Conservation (phyloP, 37 sponge, comb jelly and placozoan genomes). For the Chondrilla cf. caribensis region DNA sequence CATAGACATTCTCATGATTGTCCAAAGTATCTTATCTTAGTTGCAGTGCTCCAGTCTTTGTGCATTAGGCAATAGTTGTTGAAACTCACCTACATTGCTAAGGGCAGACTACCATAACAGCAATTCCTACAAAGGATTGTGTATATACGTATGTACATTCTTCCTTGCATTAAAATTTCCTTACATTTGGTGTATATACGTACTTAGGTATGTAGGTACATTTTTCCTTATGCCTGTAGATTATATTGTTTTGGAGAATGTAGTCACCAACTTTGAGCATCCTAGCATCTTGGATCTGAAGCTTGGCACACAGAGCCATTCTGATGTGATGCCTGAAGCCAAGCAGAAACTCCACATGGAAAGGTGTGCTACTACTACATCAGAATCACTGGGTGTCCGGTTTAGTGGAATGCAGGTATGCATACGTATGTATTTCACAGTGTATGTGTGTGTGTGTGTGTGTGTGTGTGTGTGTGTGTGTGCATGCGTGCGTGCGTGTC, state of each 20-base stretch:
- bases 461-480: no score
- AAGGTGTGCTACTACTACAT: constrained; percentile 55
- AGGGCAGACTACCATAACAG: no score
- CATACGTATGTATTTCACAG: neutral
- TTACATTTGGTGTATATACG: neutral
- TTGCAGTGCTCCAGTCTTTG: no score
- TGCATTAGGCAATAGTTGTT: no score
- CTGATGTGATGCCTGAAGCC: constrained; percentile 20
- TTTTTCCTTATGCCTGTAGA: constrained; percentile 36
- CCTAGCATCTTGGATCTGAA: constrained; percentile 80
- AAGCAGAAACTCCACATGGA: constrained; percentile 50
- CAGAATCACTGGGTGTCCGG: constrained; percentile 55
- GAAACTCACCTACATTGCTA: no score
- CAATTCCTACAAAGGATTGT: no score
- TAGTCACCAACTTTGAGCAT: constrained; percentile 30
- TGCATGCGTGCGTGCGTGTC: no score
- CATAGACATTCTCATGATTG: no score
- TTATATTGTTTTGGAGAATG: constrained; percentile 76
- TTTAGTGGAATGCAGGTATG: constrained; percentile 77
- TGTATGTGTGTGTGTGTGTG: no score
- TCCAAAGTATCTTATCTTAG: no score
- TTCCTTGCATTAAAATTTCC: no score
- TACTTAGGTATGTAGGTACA: neutral
- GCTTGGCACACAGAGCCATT: constrained; percentile 6
- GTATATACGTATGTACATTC: no score